These are phyloP conservation scores for Entosphenus tridentatus DNA, from an alignment of 2,113 vertebrate species.

Conservation along the genomic window DNA sequence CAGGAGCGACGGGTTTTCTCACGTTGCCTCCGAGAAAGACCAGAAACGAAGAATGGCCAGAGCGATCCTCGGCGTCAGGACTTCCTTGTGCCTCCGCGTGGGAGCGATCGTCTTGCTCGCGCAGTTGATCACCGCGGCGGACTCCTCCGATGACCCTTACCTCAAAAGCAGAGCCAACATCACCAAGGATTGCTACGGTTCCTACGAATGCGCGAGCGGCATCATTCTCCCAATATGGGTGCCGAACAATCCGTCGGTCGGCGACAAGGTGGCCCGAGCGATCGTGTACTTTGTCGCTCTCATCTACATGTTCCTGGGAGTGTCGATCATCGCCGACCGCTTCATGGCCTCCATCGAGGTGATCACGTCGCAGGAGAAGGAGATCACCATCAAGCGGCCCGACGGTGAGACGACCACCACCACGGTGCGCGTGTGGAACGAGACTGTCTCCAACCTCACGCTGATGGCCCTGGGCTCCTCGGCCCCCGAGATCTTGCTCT, in stretches of 20 bases:
- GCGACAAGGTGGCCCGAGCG: conserved; percentile 70
- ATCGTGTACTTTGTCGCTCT: conserved; percentile 72
- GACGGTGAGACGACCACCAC: conserved; percentile 67
- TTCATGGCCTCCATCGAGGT: conserved; percentile 98
- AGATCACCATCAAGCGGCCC: conserved; percentile 70
- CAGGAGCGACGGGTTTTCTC: too few species aligned
- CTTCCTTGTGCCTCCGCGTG: too few species aligned
- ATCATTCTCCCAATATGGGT: not conserved
- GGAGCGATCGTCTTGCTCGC: too few species aligned
- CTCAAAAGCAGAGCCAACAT: not conserved
- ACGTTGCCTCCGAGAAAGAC: too few species aligned
- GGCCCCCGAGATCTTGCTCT: conserved; percentile 78
- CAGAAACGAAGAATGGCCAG: too few species aligned
- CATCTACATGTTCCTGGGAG: conserved; percentile 85
- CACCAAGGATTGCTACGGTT: conserved; percentile 5
- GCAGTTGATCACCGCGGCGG: too few species aligned
- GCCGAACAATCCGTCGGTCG: conserved; percentile 34
- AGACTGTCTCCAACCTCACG: conserved; percentile 86
- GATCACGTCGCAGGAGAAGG: conserved; percentile 79
- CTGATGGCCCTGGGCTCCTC: conserved; percentile 90
- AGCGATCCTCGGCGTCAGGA: too few species aligned
- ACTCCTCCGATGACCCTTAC: too few species aligned
- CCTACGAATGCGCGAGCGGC: not conserved
- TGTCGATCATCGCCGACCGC: conserved; percentile 84
- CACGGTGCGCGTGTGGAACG: conserved; percentile 80